phyloP scores from a whole-genome alignment of 2,888 invertebrate species.

The Andrena praecox region DNA sequence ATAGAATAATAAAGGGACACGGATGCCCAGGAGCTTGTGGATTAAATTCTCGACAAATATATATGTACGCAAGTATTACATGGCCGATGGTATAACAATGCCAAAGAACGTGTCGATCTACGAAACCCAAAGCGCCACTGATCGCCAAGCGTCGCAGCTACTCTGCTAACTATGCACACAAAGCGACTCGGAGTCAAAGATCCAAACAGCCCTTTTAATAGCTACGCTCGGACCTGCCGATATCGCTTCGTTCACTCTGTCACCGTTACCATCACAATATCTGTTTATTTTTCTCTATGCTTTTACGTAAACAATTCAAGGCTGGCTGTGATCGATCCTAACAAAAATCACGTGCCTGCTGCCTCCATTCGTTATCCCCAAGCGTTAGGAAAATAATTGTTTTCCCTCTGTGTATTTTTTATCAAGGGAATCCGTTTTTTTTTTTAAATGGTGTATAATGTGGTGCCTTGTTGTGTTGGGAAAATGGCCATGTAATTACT shows the following conservation, averaged over 20 bases:
- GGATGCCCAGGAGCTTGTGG: constrained; percentile 25
- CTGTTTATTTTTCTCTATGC: constrained; percentile 21
- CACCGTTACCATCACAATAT: constrained; percentile 36
- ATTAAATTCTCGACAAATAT: constrained; percentile 48
- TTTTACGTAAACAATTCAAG: constrained; percentile 17
- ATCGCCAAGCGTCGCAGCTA: constrained; percentile 43
- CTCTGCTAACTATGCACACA: constrained; percentile 30
- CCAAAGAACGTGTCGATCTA: constrained; percentile 54
- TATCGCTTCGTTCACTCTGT: constrained; percentile 55
- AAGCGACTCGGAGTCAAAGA: constrained; percentile 46
- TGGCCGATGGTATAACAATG: constrained; percentile 60
- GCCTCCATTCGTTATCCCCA: too few species aligned
- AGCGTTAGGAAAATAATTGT: too few species aligned
- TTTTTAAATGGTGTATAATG: too few species aligned
- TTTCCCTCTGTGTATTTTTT: too few species aligned
- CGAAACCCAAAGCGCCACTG: constrained; percentile 41
- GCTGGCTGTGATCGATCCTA: neutral
- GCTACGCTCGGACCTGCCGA: constrained; percentile 27
- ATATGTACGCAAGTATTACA: constrained; percentile 5
- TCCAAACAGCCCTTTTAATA: constrained; percentile 57
- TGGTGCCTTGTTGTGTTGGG: too few species aligned
- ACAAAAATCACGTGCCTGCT: too few species aligned
- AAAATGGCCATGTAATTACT: too few species aligned
- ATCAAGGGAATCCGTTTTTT: too few species aligned
- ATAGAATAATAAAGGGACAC: neutral